Evolutionary conservation across 1,140 invertebrate species (phyloP).

Genomic region (Nasonia longicornis): DNA sequence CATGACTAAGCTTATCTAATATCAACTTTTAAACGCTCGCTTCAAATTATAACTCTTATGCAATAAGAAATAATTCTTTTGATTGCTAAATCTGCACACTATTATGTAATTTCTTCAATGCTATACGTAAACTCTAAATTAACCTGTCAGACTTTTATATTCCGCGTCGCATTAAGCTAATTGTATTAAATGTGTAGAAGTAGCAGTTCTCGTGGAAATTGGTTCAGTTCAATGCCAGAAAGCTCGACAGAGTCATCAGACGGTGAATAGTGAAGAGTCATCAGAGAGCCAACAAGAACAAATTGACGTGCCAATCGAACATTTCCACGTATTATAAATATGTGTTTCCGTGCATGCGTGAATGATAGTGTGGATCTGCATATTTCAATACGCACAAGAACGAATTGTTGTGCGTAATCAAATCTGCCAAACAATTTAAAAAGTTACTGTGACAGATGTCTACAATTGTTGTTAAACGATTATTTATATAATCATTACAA

Average conservation of each 20-base stretch:
- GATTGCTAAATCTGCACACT: neutral
- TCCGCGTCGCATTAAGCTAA: no score
- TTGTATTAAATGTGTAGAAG: constrained; percentile 55
- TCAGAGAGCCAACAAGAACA: neutral
- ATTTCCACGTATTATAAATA: constrained; percentile 12
- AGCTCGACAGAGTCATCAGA: constrained; percentile 70
- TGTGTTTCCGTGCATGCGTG: constrained; percentile 7
- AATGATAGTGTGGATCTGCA: constrained; percentile 13
- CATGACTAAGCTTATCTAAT: neutral
- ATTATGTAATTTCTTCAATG: neutral
- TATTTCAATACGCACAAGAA: neutral
- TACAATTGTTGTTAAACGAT: constrained; percentile 8
- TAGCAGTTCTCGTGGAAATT: constrained; percentile 73
- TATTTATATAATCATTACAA: neutral
- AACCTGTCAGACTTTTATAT: no score
- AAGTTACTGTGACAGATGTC: constrained; percentile 1
- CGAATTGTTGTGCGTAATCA: constrained; percentile 1
- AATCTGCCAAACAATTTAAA: neutral
- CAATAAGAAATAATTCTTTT: neutral
- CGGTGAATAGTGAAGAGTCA: constrained; percentile 61
- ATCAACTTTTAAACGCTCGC: neutral
- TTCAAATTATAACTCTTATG: neutral
- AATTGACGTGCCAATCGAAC: constrained; percentile 33
- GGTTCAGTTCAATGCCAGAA: constrained; percentile 76
- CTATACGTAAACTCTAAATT: no score